Conservation (phyloP, 1,140 invertebrate genomes). For the Probaryconus sp. region DNA sequence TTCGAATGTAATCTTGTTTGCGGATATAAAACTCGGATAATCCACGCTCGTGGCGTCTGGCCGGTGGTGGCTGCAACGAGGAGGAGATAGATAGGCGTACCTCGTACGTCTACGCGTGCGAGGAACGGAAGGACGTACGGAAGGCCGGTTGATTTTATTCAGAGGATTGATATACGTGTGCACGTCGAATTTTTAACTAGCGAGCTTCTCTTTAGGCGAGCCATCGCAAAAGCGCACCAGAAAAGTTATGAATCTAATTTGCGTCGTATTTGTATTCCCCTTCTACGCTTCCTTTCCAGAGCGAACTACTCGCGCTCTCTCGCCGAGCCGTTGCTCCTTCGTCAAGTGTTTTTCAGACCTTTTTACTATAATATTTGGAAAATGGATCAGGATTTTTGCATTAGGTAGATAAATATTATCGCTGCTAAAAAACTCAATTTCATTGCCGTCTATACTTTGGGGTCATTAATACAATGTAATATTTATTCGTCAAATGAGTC, state of each 20-base stretch:
- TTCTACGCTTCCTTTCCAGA: constrained; percentile 40
- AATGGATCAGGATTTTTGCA: no score
- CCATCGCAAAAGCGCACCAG: constrained; percentile 69
- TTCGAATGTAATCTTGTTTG: constrained; percentile 75
- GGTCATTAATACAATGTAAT: no score
- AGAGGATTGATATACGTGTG: constrained; percentile 72
- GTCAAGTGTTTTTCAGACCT: constrained; percentile 25
- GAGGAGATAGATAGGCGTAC: constrained; percentile 8
- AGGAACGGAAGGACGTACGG: no score
- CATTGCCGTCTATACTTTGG: no score
- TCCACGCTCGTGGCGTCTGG: constrained; percentile 68
- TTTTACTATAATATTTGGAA: constrained; percentile 34
- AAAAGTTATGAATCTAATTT: constrained; percentile 79
- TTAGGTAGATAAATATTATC: no score
- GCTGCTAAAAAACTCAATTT: no score
- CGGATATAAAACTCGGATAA: constrained; percentile 74
- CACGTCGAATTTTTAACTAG: constrained; percentile 77
- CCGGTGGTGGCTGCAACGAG: constrained; percentile 56
- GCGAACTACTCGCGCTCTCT: constrained; percentile 37
- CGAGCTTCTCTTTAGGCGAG: constrained; percentile 64
- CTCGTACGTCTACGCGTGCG: constrained; percentile 2
- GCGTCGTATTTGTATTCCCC: constrained; percentile 72
- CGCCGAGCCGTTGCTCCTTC: constrained; percentile 41
- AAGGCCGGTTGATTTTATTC: constrained; percentile 46
- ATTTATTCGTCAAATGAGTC: no score